Base-by-base conservation (phyloP, 2,888 invertebrate species). In the Microplitis manilae region DNA sequence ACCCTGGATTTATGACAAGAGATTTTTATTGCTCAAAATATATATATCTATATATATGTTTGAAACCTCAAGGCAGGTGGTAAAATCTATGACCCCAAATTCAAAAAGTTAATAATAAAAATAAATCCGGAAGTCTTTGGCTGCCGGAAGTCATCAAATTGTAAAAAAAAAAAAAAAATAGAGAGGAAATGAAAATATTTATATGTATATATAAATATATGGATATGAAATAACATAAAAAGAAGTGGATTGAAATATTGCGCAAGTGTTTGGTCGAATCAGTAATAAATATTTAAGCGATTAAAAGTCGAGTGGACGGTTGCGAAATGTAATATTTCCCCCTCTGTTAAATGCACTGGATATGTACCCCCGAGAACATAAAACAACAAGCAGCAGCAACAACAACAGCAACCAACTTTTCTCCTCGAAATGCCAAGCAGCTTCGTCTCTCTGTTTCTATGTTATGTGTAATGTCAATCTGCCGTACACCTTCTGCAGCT, bases 301-400 rank as follows among this genome's bases (percentile, higher is more conserved):
- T 76, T 76, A 76, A 76, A 17, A 72, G 61, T 9, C 67, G 68
- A 64, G 64, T 59, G 40, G 73, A 50, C 65, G 67, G 61, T 76
- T 76, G 65, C 70, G 75, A 70, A 76, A 76, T 76, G 64, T 67
- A 70, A 76, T 76, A 76, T 76, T 76, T 15, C 30, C 59, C 59
- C 65, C 70, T 50, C 30, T 64, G 41, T 13, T 61, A 50, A 40
- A 17, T 76, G 15, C 60, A 67, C 68, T 72, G 60, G 61, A 72
- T 72, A 71, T 67, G 38, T 65, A 65, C 17, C 65, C 17, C 65
- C 50, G 50, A 9, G 50, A 68, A 15, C 41, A 41, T 68, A 68
- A 68, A 40, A 68, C 41, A 41, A 68, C 6, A 6, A 6, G 40
- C 17, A 41, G 17, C n/a, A 50, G 4, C 8, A 50, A 50, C 50